These are phyloP conservation scores for Sylvietta virens DNA, from an alignment of 2,113 vertebrate species.

Conservation along the genomic window DNA sequence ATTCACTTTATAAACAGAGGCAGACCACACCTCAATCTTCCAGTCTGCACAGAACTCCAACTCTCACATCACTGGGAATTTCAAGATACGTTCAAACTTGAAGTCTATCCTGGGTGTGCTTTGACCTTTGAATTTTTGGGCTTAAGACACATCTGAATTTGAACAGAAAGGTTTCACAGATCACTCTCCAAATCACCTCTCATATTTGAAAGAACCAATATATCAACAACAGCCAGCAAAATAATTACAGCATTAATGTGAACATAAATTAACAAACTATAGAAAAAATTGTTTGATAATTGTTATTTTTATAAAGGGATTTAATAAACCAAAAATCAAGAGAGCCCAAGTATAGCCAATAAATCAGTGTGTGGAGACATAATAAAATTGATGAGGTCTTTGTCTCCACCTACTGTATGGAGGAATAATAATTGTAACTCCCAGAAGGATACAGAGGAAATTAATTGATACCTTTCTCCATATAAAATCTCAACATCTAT, in stretches of 20 bases:
- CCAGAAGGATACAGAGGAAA: not conserved
- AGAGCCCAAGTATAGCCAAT: not conserved
- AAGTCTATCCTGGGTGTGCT: not conserved
- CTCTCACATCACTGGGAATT: not conserved
- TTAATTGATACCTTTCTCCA: not conserved
- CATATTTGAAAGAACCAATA: not conserved
- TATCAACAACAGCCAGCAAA: not conserved
- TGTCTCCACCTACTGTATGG: slow-evolving; percentile 65
- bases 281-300: not conserved
- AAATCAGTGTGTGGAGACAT: not conserved
- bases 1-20: not conserved
- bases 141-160: not conserved
- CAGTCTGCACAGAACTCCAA: not conserved
- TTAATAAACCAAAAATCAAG: not conserved
- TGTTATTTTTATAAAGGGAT: not conserved
- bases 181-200: not conserved
- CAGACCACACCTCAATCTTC: not conserved
- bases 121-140: not conserved
- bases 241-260: not conserved
- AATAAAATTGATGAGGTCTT: slow-evolving; percentile 47
- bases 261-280: not conserved
- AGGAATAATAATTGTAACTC: not conserved
- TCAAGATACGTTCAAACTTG: not conserved
- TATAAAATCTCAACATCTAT: not conserved
- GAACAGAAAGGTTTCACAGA: not conserved